Base-by-base conservation (phyloP, 1,140 invertebrate genomes). In the Oncopeltus fasciatus region DNA sequence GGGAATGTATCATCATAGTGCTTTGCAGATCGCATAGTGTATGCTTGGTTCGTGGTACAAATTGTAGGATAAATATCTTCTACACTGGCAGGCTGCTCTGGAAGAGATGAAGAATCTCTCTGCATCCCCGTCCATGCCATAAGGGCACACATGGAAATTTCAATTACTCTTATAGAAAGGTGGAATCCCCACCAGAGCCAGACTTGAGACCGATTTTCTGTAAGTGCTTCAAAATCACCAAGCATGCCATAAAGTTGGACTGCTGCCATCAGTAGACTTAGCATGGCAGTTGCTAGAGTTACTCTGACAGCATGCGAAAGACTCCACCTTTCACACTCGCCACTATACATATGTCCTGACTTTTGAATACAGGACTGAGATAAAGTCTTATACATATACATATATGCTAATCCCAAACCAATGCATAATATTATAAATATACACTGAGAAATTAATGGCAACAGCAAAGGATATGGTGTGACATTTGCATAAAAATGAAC, bases 161-260 rank as follows among this genome's bases (percentile, higher is more conserved):
- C 91, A 31, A 92, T 81, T 0, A 92, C 75, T 20, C 91, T 78
- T 28, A 92, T 77, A 1, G 85, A 85, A 66, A 91, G 85, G 67
- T 92, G 87, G 75, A 89, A 92, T 12, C 86, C 84, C 88, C 89
- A 93, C 78, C 90, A 88, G 5, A 92, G 75, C 91, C 91, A 95
- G 1, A 81, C 77, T 66, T 82, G 77, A 2, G 77, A 72, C 65
- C 76, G 72, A 38, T 69, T 66, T 64, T 71, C 56, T 64, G 71
- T 66, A 51, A 80, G 74, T 65, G 78, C 68, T 67, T 81, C 74
- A 71, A 78, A 72, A 8, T 88, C 82, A 11, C 84, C 83, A 69
- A 90, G 83, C 63, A 91, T 83, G 0, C 87, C 88, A 69, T 88
- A 92, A 12, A 92, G 79, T 68, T 92, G 88, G 8, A 93, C 76